These are phyloP conservation scores for Geotrypetes seraphini DNA, from an alignment of 2,797 vertebrate genomes.

Conservation along the genomic window DNA sequence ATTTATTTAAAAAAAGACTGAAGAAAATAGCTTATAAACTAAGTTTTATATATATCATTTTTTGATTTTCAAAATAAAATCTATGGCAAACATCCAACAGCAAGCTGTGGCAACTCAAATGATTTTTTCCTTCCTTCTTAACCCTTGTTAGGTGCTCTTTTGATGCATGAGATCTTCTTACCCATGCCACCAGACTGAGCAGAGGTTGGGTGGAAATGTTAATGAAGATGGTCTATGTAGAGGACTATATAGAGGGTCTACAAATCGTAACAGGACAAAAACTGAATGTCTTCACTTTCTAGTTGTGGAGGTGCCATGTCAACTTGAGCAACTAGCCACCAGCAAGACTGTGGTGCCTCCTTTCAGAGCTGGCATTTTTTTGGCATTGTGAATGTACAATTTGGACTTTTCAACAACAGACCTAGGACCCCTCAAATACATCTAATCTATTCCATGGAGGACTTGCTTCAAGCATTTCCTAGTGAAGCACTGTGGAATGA, in stretches of 20 bases:
- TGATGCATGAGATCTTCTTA: constrained; percentile 6
- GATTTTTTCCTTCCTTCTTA: too few species aligned
- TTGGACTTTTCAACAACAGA: too few species aligned
- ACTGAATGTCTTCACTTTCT: too few species aligned
- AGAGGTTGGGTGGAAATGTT: constrained; percentile 28
- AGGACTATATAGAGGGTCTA: too few species aligned
- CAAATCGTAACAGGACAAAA: too few species aligned
- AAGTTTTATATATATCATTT: constrained; percentile 10
- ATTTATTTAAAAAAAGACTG: constrained; percentile 35
- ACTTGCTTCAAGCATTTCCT: constrained; percentile 32
- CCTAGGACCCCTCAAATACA: too few species aligned
- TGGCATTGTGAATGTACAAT: too few species aligned
- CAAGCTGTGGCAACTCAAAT: constrained; percentile 38
- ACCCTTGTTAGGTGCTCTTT: constrained; percentile 6
- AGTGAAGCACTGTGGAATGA: constrained; percentile 19
- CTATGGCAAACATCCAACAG: constrained; percentile 34
- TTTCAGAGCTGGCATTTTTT: too few species aligned
- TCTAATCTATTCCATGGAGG: too few species aligned
- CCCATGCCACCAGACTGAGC: constrained; percentile 12
- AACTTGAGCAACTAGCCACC: too few species aligned
- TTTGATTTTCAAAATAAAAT: constrained; percentile 17
- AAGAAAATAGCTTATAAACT: constrained; percentile 36
- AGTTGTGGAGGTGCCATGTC: too few species aligned
- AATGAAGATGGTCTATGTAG: constrained; percentile 20
- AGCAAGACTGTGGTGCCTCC: too few species aligned